Evolutionary conservation across 1,140 invertebrate species (phyloP).

Genomic region (Aplysia californica): DNA sequence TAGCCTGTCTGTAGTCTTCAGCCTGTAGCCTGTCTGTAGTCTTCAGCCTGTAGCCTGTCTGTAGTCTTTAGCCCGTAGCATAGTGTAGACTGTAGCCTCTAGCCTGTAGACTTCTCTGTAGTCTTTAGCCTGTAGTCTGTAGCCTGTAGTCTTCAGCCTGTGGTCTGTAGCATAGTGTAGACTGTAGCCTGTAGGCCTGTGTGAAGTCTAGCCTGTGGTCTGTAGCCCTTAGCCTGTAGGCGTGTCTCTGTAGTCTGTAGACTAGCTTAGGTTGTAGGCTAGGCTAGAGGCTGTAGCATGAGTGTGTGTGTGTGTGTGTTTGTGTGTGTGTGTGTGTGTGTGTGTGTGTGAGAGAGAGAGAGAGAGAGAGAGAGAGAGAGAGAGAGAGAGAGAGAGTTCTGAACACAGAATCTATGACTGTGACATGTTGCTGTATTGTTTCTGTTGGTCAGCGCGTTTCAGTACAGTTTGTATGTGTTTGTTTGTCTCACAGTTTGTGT

Average conservation of each 20-base stretch:
- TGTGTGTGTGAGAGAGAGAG: neutral
- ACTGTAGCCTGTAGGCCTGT: neutral
- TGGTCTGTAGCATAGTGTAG: neutral
- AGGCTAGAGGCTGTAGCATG: neutral
- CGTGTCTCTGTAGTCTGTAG: neutral
- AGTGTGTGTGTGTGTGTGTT: neutral
- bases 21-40: neutral
- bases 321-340: neutral
- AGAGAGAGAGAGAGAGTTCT: conserved; percentile 10
- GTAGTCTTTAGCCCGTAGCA: neutral
- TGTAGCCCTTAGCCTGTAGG: neutral
- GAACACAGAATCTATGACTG: too few relatives aligned
- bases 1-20: neutral
- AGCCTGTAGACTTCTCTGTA: neutral
- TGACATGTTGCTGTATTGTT: too few relatives aligned
- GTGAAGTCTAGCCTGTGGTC: neutral
- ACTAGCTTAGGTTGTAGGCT: neutral
- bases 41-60: neutral
- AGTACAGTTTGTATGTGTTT: neutral
- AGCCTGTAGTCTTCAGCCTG: neutral
- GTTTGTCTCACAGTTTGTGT: neutral
- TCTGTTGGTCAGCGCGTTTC: neutral
- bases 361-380: neutral
- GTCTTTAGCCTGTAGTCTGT: neutral
- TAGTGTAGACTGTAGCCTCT: neutral